Evolutionary conservation across 35 echinoderm and acorn worm genomes (phyloP).

Genomic region (Acanthaster planci): DNA sequence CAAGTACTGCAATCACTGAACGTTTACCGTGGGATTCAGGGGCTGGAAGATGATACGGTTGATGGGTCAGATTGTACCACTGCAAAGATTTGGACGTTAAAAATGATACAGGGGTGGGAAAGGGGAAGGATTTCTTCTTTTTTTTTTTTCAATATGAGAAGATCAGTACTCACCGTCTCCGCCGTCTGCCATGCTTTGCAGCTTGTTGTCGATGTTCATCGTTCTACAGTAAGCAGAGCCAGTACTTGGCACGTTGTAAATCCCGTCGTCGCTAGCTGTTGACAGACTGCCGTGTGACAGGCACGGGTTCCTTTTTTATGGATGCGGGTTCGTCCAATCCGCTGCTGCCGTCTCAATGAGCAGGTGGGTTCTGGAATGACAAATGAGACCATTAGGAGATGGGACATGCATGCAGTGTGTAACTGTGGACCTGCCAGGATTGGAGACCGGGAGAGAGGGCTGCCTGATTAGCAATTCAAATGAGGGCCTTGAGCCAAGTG

Average conservation of each 20-base stretch:
- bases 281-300: slow-evolving; percentile 50
- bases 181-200: slow-evolving; percentile 35
- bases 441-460: no score
- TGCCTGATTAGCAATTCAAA: slow-evolving; percentile 33
- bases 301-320: slow-evolving; percentile 34
- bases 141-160: background rate
- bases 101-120: no score
- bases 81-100: no score
- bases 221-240: background rate
- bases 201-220: slow-evolving; percentile 44
- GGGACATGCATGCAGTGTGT: slow-evolving; percentile 19
- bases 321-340: slow-evolving; percentile 31
- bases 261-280: slow-evolving; percentile 18
- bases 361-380: slow-evolving; percentile 38
- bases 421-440: background rate
- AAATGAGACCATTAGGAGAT: slow-evolving; percentile 44
- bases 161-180: background rate
- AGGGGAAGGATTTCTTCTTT: no score
- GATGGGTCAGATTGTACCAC: no score
- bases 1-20: no score
- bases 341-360: slow-evolving; percentile 19
- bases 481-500: slow-evolving; percentile 7
- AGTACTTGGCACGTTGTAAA: background rate
- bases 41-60: no score
- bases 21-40: no score